These are phyloP conservation scores for Actinopyga echinites DNA, from an alignment of 53 echinoderm and acorn worm genomes.

Conservation along the genomic window DNA sequence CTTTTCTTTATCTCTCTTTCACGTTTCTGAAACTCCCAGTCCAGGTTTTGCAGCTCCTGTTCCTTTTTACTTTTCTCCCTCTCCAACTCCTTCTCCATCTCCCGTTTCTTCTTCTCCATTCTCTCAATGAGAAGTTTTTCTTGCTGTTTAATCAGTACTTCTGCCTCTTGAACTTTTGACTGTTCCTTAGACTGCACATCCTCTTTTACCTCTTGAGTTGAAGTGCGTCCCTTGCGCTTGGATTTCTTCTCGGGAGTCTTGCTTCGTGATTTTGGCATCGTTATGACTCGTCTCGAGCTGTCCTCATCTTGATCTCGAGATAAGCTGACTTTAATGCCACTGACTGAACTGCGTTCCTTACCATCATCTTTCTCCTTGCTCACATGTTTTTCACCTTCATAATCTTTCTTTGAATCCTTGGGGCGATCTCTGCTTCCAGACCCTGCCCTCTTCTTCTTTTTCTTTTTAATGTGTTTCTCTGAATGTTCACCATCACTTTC, in stretches of 20 bases:
- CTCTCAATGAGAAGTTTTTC: constrained; percentile 47
- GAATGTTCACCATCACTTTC: constrained; percentile 6
- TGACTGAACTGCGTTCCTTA: not conserved
- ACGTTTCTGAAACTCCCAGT: constrained; percentile 49
- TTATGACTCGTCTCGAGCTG: constrained; percentile 26
- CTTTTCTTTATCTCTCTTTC: constrained; percentile 51
- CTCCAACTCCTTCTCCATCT: constrained; percentile 63
- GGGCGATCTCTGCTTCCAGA: constrained; percentile 37
- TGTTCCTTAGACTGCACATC: constrained; percentile 10
- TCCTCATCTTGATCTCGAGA: constrained; percentile 31
- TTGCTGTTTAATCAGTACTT: constrained; percentile 60
- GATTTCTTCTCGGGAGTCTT: constrained; percentile 38
- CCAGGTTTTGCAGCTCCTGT: constrained; percentile 51
- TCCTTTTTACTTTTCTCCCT: constrained; percentile 48
- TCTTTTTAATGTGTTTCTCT: constrained; percentile 34
- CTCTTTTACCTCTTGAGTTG: not conserved
- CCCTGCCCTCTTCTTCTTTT: constrained; percentile 51
- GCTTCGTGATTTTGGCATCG: constrained; percentile 18
- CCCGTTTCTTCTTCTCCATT: constrained; percentile 63
- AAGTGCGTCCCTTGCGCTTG: not conserved
- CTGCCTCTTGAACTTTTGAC: constrained; percentile 39
- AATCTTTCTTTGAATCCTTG: constrained; percentile 42
- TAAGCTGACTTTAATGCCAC: constrained; percentile 28
- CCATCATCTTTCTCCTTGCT: not conserved
- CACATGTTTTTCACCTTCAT: not conserved